These are phyloP conservation scores for Lipotes vexillifer DNA, from an alignment of 2,113 vertebrate species.

Conservation along the genomic window DNA sequence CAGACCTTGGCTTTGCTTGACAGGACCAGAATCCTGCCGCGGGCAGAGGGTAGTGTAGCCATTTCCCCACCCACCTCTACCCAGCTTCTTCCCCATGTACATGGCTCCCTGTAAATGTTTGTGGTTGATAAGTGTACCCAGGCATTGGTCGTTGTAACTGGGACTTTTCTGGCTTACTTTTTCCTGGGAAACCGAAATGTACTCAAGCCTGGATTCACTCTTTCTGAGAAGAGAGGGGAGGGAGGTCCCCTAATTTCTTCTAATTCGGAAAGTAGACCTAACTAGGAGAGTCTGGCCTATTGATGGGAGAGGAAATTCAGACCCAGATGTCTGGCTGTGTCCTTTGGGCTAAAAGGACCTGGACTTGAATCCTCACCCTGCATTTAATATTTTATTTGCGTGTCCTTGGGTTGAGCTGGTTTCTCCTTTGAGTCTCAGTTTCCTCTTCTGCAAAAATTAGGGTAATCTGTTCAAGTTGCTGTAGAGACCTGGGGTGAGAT, in stretches of 20 bases:
- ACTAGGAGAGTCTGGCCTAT: not conserved
- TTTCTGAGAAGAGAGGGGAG: not conserved
- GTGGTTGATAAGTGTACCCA: not conserved
- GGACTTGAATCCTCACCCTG: not conserved
- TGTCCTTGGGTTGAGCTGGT: not conserved
- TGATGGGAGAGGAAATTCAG: not conserved
- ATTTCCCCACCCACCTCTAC: not conserved
- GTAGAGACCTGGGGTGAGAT: not conserved
- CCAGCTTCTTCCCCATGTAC: no score
- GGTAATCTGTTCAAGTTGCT: not conserved
- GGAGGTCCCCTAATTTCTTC: not conserved
- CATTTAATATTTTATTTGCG: not conserved
- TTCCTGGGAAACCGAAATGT: constrained; percentile 6
- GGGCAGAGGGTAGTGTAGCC: not conserved
- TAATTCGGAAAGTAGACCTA: not conserved
- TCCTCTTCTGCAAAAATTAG: not conserved
- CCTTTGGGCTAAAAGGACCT: not conserved
- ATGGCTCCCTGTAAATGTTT: not conserved
- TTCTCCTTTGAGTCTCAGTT: not conserved
- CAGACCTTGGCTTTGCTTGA: not conserved
- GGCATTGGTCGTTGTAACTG: not conserved
- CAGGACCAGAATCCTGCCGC: not conserved
- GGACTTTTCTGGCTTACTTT: not conserved
- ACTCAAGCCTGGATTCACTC: not conserved
- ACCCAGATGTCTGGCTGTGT: not conserved